A percentile compares a stretch with the other conserved stretches of the same genome.
Conservation (phyloP, 2,113 vertebrate species). For the Diadophis punctatus region DNA sequence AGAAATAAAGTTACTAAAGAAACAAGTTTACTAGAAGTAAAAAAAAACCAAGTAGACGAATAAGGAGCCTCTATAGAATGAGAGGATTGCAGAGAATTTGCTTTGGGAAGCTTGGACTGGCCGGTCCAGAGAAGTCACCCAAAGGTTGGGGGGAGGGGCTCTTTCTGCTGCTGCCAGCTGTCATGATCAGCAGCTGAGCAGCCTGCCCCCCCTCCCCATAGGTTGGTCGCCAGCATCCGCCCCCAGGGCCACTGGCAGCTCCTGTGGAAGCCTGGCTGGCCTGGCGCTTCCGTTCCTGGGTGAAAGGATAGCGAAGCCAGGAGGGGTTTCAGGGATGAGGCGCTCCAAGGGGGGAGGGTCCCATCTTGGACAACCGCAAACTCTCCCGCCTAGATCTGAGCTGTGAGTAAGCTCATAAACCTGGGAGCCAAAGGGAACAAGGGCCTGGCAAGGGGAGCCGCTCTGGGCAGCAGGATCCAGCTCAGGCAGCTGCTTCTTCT, state of each 20-base stretch:
- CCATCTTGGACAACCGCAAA: not conserved
- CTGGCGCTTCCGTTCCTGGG: not conserved
- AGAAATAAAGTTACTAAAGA: not conserved
- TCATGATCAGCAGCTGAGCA: not conserved
- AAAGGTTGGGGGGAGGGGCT: too few species aligned
- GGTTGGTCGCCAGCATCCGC: not conserved
- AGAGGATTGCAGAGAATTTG: not conserved
- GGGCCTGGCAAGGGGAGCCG: not conserved
- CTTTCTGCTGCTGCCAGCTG: not conserved
- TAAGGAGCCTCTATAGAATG: not conserved
- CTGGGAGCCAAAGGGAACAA: fast-evolving
- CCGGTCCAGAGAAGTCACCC: not conserved
- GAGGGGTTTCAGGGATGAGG: not conserved
- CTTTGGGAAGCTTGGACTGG: not conserved
- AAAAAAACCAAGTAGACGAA: not conserved
- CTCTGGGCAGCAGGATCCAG: not conserved
- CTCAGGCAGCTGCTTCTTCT: fast-evolving
- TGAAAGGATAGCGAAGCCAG: not conserved
- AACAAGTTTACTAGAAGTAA: not conserved
- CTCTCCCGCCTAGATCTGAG: not conserved
- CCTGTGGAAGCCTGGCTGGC: not conserved
- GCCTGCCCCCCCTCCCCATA: not conserved
- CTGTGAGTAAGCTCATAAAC: not conserved
- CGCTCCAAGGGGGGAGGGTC: too few species aligned
- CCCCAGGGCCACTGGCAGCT: not conserved